A percentile compares a stretch with the other conserved stretches of the same genome.
These are phyloP conservation scores for Platichthys flesus DNA, from an alignment of 2,113 vertebrate genomes.

Conservation along the genomic window DNA sequence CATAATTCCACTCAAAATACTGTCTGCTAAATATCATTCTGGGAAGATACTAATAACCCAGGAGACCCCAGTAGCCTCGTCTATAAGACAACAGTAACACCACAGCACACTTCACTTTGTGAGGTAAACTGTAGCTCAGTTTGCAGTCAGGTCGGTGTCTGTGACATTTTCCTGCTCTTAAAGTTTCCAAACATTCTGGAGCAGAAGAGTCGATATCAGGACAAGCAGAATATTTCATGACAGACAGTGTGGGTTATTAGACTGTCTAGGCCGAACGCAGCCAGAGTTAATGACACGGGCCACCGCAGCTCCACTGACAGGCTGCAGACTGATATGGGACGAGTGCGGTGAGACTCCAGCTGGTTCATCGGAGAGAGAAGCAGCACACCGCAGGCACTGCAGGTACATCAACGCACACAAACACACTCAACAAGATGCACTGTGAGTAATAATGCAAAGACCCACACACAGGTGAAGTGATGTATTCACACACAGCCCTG, in stretches of 20 bases:
- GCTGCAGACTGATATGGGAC: conserved; percentile 58
- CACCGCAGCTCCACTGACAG: conserved; percentile 49
- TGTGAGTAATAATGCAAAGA: not conserved
- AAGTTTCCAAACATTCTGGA: conserved; percentile 5
- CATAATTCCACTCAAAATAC: not conserved
- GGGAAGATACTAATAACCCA: not conserved
- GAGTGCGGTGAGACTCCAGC: conserved; percentile 49
- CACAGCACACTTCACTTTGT: not conserved
- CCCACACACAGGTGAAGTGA: not conserved
- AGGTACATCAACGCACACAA: not conserved
- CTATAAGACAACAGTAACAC: not conserved
- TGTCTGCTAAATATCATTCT: too few relatives aligned
- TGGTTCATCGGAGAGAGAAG: conserved; percentile 27
- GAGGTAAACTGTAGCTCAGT: not conserved
- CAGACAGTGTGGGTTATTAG: conserved; percentile 26
- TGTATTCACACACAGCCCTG: conserved; percentile 1
- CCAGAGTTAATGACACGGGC: conserved; percentile 50
- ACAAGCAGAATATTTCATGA: conserved; percentile 39
- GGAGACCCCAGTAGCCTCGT: not conserved
- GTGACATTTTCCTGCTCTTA: not conserved
- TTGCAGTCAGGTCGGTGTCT: not conserved
- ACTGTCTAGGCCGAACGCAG: conserved; percentile 23
- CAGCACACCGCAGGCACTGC: conserved; percentile 19
- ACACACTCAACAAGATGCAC: not conserved
- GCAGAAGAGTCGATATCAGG: not conserved